Evolutionary conservation across 2,113 vertebrate genomes (phyloP).

Genomic region (Arenaria interpres): DNA sequence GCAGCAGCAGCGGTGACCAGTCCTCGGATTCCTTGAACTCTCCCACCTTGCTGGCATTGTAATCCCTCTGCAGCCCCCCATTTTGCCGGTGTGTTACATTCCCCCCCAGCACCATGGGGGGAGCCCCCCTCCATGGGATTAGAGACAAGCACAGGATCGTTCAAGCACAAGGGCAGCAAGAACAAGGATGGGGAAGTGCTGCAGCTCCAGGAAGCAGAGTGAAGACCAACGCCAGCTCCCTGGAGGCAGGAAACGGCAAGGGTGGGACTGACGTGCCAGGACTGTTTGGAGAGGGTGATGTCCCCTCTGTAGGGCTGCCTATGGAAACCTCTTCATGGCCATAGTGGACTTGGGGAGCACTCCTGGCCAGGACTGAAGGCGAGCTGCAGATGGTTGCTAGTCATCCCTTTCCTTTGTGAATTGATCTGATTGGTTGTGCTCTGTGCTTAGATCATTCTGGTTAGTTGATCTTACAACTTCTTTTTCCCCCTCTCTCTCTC

Average conservation of each 20-base stretch:
- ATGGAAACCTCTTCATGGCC: slow-evolving; percentile 16
- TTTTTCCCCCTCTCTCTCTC: background rate
- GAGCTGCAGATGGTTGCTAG: slow-evolving; percentile 54
- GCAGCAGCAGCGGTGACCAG: slow-evolving; percentile 99
- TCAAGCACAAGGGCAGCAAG: slow-evolving; percentile 63
- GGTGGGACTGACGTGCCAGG: background rate
- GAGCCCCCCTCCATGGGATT: slow-evolving; percentile 42
- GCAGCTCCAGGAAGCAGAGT: slow-evolving; percentile 49
- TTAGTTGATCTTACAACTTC: slow-evolving; percentile 48
- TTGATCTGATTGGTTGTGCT: slow-evolving; percentile 29
- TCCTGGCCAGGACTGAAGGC: slow-evolving; percentile 31
- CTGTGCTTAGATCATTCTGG: slow-evolving; percentile 74
- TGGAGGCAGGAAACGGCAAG: slow-evolving; percentile 21
- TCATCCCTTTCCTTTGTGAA: slow-evolving; percentile 49
- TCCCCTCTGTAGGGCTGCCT: slow-evolving; percentile 3
- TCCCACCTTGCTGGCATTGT: slow-evolving; percentile 95
- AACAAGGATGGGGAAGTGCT: slow-evolving; percentile 54
- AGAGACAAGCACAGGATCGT: slow-evolving; percentile 73
- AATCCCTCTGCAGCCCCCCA: slow-evolving; percentile 65
- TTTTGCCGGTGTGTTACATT: slow-evolving; percentile 65
- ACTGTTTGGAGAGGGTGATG: slow-evolving; percentile 10
- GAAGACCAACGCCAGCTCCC: slow-evolving; percentile 48
- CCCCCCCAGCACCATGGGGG: slow-evolving; percentile 28
- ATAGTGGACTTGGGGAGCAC: background rate
- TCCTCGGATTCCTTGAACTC: slow-evolving; percentile 99